These are phyloP conservation scores for Myiopsitta monachus DNA, from an alignment of 2,113 vertebrate genomes.

Conservation along the genomic window DNA sequence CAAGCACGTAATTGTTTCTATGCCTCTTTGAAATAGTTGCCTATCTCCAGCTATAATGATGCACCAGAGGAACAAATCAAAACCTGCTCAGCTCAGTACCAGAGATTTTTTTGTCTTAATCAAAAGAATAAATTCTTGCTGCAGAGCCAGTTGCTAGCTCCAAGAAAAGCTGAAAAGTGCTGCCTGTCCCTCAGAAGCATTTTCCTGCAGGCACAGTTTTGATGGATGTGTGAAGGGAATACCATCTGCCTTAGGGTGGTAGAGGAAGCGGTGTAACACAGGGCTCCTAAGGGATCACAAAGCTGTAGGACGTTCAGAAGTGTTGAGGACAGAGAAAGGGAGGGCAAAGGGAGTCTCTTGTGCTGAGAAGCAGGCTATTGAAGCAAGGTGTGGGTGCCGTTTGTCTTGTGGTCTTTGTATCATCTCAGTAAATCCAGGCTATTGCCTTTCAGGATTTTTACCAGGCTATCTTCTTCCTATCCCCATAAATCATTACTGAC, in stretches of 20 bases:
- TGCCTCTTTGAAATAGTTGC: not conserved
- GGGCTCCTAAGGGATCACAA: not conserved
- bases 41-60: slow-evolving; percentile 2
- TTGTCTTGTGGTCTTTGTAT: not conserved
- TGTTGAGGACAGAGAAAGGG: not conserved
- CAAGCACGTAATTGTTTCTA: not conserved
- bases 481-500: not conserved
- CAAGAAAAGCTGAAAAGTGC: not conserved
- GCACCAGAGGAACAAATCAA: not conserved
- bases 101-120: slow-evolving; percentile 16
- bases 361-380: not conserved
- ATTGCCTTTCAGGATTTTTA: not conserved
- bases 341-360: not conserved
- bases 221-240: not conserved
- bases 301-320: not conserved
- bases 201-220: slow-evolving; percentile 33
- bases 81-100: not conserved
- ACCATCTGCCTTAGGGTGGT: not conserved
- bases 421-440: not conserved
- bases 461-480: not conserved
- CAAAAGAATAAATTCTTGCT: slow-evolving; percentile 12
- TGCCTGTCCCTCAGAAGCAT: not conserved
- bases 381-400: not conserved
- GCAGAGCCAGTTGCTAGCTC: not conserved
- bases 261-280: not conserved